Conservation (phyloP, 2,113 vertebrate species). For the Cheilinus undulatus region DNA sequence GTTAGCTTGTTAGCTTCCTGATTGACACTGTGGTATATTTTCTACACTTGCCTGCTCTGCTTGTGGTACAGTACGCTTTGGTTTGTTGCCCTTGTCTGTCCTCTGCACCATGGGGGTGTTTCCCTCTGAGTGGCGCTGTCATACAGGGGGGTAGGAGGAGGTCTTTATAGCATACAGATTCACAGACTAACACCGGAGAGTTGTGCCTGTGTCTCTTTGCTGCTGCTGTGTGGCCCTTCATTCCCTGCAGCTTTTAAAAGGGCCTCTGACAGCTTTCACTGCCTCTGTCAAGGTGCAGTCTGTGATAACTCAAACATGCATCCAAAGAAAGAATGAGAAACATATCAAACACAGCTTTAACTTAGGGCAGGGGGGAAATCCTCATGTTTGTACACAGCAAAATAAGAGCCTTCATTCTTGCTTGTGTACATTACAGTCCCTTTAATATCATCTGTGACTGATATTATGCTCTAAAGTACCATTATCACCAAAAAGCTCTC, state of each 20-base stretch:
- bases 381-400: slow-evolving; percentile 11
- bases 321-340: background rate
- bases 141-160: slow-evolving; percentile 26
- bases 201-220: slow-evolving; percentile 37
- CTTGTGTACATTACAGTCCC: slow-evolving; percentile 14
- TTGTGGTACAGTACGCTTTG: slow-evolving; percentile 35
- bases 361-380: slow-evolving; percentile 33
- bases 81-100: slow-evolving; percentile 64
- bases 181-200: slow-evolving; percentile 43
- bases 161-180: slow-evolving; percentile 64
- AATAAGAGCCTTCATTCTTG: background rate
- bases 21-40: slow-evolving; percentile 58
- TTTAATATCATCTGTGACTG: slow-evolving; percentile 29
- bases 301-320: slow-evolving; percentile 28
- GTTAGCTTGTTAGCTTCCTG: slow-evolving; percentile 46
- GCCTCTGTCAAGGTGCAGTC: slow-evolving; percentile 48
- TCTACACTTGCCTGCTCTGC: slow-evolving; percentile 17
- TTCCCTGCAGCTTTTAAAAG: slow-evolving; percentile 51
- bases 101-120: slow-evolving; percentile 63
- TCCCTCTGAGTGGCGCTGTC: slow-evolving; percentile 59
- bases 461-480: slow-evolving; percentile 19
- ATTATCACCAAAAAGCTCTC: slow-evolving; percentile 2
- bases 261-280: slow-evolving; percentile 45
- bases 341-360: slow-evolving; percentile 39
- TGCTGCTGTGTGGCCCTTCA: slow-evolving; percentile 29